Conservation (phyloP, 1,140 invertebrate species). For the Bombus superbus region DNA sequence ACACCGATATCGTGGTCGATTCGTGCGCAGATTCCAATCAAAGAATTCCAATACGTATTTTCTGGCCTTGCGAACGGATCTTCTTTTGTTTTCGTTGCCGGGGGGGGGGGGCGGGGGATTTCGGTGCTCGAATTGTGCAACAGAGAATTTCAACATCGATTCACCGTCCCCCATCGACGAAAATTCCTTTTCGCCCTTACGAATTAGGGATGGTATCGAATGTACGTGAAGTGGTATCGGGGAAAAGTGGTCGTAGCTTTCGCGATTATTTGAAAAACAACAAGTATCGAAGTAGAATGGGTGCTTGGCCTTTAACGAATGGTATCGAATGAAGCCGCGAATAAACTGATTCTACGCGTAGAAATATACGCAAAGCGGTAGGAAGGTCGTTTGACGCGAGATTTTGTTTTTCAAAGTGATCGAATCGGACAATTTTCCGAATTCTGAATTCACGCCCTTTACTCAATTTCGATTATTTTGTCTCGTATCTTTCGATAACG, state of each 20-base stretch:
- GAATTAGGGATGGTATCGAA: neutral
- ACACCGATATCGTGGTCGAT: no score
- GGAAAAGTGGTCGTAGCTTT: neutral
- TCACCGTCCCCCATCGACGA: no score
- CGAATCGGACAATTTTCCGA: neutral
- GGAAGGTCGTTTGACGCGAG: neutral
- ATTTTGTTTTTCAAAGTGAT: neutral
- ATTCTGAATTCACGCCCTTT: neutral
- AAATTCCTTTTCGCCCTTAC: neutral
- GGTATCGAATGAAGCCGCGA: neutral
- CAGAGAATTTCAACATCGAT: neutral
- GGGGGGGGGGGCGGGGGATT: no score
- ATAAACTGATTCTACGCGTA: neutral
- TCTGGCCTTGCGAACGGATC: neutral
- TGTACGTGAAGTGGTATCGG: neutral
- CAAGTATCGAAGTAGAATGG: neutral
- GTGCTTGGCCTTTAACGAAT: neutral
- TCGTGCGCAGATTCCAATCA: neutral
- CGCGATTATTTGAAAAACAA: neutral
- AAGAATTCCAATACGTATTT: conserved; percentile 5
- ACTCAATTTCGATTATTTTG: neutral
- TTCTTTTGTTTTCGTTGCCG: conserved; percentile 1
- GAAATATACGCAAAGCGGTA: neutral
- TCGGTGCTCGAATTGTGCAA: neutral
- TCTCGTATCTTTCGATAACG: no score